phyloP scores from a whole-genome alignment of 2,888 invertebrate genomes.

The Ennomos fuscantarius region DNA sequence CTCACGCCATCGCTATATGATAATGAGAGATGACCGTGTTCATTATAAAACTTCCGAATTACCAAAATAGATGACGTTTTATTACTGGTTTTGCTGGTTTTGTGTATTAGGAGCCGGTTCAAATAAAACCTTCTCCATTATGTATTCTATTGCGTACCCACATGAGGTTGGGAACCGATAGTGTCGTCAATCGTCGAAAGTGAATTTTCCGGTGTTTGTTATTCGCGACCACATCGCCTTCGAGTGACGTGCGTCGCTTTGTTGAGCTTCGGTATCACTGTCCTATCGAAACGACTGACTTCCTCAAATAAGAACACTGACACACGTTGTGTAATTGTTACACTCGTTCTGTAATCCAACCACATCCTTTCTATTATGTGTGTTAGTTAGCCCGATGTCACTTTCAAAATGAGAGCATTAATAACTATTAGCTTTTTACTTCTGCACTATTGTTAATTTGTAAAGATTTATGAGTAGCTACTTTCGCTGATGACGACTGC shows the following conservation, averaged over 20 bases:
- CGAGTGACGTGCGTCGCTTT: constrained; percentile 64
- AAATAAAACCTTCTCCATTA: constrained; percentile 42
- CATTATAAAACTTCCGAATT: constrained; percentile 26
- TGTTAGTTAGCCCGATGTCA: constrained; percentile 21
- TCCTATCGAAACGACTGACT: constrained; percentile 26
- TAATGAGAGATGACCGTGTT: constrained; percentile 35
- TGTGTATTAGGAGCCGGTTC: constrained; percentile 51
- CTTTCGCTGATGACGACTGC: constrained; percentile 31
- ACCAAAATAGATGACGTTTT: constrained; percentile 40
- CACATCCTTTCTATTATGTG: constrained; percentile 21
- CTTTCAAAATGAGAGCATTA: constrained; percentile 29
- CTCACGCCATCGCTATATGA: constrained; percentile 30
- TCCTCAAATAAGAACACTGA: constrained; percentile 33
- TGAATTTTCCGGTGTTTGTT: constrained; percentile 79
- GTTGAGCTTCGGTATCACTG: constrained; percentile 53
- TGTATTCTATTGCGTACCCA: constrained; percentile 32
- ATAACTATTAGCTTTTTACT: constrained; percentile 28
- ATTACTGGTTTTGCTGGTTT: constrained; percentile 48
- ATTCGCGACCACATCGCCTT: constrained; percentile 59
- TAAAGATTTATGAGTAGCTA: constrained; percentile 23
- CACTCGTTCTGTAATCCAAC: constrained; percentile 36
- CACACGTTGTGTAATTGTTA: constrained; percentile 48
- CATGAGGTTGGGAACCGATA: constrained; percentile 50
- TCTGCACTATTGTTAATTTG: constrained; percentile 29
- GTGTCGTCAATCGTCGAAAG: constrained; percentile 73